Evolutionary conservation across 2,888 invertebrate genomes (phyloP).

Genomic region (Schizaphis graminum): DNA sequence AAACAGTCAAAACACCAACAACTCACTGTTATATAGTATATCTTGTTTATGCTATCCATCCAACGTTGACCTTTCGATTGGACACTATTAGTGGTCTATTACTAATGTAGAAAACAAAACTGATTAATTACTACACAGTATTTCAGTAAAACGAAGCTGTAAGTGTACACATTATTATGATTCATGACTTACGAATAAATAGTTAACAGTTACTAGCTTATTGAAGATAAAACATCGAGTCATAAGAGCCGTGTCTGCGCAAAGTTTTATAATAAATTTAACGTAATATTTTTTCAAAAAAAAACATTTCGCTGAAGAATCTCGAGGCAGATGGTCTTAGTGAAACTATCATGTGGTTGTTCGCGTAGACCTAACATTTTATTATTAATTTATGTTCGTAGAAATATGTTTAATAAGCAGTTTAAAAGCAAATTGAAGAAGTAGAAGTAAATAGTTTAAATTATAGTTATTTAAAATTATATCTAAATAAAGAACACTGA

Average conservation of each 20-base stretch:
- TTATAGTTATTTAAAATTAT: background rate
- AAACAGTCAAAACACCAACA: conserved; percentile 13
- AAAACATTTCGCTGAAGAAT: background rate
- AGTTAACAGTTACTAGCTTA: background rate
- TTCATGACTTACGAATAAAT: background rate
- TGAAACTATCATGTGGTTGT: background rate
- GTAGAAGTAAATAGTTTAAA: background rate
- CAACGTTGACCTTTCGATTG: background rate
- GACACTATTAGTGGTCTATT: no score
- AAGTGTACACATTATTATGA: background rate
- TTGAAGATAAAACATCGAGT: no score
- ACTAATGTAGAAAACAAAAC: background rate
- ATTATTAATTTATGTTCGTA: background rate
- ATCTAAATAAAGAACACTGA: background rate
- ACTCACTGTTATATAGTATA: background rate
- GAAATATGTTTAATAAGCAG: background rate
- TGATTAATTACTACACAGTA: background rate
- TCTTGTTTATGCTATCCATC: background rate
- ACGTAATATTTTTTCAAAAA: background rate
- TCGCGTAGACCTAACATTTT: background rate
- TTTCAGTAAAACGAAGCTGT: background rate
- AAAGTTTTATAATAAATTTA: background rate
- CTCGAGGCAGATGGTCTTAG: background rate
- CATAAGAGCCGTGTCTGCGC: no score
- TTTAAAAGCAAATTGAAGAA: background rate